phyloP scores from a whole-genome alignment of 2,113 vertebrate species.

The Notiomystis cincta region DNA sequence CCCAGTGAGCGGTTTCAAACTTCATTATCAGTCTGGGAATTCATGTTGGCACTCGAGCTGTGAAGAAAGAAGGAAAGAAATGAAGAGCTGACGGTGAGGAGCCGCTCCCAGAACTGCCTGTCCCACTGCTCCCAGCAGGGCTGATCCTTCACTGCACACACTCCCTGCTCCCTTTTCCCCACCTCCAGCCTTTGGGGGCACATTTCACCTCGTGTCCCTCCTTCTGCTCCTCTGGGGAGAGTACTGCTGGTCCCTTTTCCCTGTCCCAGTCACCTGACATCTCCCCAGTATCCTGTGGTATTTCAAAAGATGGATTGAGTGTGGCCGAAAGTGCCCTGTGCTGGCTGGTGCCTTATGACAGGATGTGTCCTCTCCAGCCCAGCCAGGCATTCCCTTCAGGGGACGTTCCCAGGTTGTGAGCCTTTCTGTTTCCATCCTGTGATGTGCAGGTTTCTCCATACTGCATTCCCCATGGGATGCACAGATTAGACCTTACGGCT shows the following conservation, averaged over 20 bases:
- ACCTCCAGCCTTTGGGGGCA: neutral
- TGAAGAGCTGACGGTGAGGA: neutral
- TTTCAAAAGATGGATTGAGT: neutral
- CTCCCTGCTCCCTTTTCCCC: neutral
- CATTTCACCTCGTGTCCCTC: neutral
- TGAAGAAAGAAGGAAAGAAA: too few species aligned
- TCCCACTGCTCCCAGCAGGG: neutral
- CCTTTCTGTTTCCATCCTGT: neutral
- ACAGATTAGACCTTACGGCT: neutral
- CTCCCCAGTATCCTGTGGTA: neutral
- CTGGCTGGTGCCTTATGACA: neutral
- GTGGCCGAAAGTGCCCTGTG: neutral
- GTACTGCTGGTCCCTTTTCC: neutral
- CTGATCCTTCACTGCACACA: neutral
- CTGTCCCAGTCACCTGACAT: neutral
- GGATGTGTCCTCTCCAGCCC: neutral
- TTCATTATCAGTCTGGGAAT: neutral
- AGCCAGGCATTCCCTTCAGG: neutral
- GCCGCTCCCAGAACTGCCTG: neutral
- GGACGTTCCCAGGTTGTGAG: neutral
- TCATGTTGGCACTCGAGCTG: neutral
- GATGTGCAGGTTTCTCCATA: neutral
- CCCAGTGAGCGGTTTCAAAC: neutral
- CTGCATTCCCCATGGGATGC: fast-evolving
- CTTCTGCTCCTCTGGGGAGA: neutral